These are phyloP conservation scores for Cydia strobilella DNA, from an alignment of 1,140 invertebrate species.

Conservation along the genomic window DNA sequence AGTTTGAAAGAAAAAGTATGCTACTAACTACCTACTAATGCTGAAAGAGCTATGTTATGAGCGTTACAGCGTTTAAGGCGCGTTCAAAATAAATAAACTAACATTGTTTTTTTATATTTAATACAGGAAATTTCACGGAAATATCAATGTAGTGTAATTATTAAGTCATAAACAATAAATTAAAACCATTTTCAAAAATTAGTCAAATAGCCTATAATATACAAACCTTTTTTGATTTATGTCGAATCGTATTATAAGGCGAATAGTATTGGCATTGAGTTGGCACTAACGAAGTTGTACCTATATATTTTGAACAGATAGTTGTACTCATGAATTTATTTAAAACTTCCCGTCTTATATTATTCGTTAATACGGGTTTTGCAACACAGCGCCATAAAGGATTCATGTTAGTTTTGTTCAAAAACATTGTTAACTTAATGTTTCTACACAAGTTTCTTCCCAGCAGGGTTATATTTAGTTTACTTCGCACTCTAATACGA, in stretches of 20 bases:
- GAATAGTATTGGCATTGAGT: constrained; percentile 33
- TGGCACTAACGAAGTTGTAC: constrained; percentile 41
- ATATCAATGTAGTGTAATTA: no score
- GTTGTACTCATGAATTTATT: constrained; percentile 36
- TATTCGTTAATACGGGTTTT: neutral
- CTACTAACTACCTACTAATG: no score
- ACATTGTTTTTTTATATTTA: no score
- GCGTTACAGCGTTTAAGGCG: no score
- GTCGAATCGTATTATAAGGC: constrained; percentile 38
- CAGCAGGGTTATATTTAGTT: neutral
- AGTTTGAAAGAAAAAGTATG: no score
- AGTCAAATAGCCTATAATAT: no score
- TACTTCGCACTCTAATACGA: neutral
- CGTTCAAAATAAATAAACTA: no score
- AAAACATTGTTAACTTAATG: neutral
- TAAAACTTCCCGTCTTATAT: constrained; percentile 35
- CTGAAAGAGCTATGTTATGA: no score
- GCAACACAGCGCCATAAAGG: neutral
- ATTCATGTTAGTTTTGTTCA: constrained; percentile 7
- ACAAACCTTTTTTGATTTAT: constrained; percentile 59
- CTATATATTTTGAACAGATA: constrained; percentile 41
- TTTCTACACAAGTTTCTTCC: neutral
- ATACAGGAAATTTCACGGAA: no score
- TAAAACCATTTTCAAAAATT: no score
- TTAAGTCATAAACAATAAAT: no score